A percentile compares a stretch with the other conserved stretches of the same genome.
Conservation (phyloP, 2,797 vertebrate species). For the Pseudochromis fuscus region DNA sequence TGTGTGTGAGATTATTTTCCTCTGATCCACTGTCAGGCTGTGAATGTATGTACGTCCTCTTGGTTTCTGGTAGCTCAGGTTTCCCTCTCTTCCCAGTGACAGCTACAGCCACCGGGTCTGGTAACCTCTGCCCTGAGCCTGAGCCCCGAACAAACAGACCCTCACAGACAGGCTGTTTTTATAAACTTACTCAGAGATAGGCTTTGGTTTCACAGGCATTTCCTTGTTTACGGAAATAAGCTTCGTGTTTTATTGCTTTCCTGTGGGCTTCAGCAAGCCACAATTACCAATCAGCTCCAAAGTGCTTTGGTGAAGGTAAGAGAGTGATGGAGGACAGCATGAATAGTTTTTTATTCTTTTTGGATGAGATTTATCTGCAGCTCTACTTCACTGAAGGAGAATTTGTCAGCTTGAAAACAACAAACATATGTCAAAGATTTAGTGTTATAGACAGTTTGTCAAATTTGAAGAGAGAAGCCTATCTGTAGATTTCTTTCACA, state of each 20-base stretch:
- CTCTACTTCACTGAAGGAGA: background rate
- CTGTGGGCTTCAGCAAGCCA: slow-evolving; percentile 26
- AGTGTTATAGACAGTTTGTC: background rate
- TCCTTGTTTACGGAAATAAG: slow-evolving; percentile 52
- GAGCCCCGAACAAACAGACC: slow-evolving; percentile 44
- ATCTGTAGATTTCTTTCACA: no score
- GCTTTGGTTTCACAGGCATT: slow-evolving; percentile 32
- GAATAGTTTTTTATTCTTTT: slow-evolving; percentile 15
- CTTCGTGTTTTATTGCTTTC: slow-evolving; percentile 55
- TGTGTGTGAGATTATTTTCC: slow-evolving; percentile 25
- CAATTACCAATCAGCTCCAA: slow-evolving; percentile 22
- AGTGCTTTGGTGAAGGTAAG: slow-evolving; percentile 13
- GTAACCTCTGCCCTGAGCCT: slow-evolving; percentile 48
- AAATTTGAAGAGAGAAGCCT: no score
- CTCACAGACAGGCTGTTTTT: slow-evolving; percentile 5
- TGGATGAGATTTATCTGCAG: background rate
- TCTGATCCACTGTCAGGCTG: slow-evolving; percentile 25
- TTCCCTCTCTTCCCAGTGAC: background rate
- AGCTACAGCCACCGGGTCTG: slow-evolving; percentile 18
- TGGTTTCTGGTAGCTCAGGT: slow-evolving; percentile 11
- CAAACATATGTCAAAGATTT: background rate
- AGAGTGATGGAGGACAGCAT: slow-evolving; percentile 3
- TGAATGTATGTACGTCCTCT: slow-evolving; percentile 20
- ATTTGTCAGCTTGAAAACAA: background rate
- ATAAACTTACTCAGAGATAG: background rate